phyloP scores from a whole-genome alignment of 2,888 invertebrate species.

The Pelosia muscerda region DNA sequence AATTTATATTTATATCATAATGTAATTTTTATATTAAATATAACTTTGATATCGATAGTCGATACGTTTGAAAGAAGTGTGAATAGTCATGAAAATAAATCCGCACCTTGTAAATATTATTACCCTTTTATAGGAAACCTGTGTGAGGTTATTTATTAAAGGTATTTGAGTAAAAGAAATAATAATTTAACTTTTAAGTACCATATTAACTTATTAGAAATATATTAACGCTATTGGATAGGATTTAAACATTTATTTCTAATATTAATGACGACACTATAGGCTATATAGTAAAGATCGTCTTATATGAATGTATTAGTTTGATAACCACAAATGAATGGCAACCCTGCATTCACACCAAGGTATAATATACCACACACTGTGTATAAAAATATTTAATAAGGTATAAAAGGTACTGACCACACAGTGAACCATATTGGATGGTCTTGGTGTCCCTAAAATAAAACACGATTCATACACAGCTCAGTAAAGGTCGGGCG shows the following conservation, averaged over 20 bases:
- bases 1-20: not conserved
- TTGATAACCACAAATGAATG: too few relatives aligned
- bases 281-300: not conserved
- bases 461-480: too few relatives aligned
- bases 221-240: conserved; percentile 30
- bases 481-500: too few relatives aligned
- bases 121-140: not conserved
- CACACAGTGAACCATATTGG: too few relatives aligned
- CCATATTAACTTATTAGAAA: conserved; percentile 50
- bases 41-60: not conserved
- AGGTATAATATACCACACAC: not conserved
- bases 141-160: not conserved
- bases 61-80: not conserved
- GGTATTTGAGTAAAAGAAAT: conserved; percentile 33
- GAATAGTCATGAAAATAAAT: not conserved
- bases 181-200: conserved; percentile 41
- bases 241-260: conserved; percentile 1
- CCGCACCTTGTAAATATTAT: conserved; percentile 21
- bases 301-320: not conserved
- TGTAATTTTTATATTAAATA: conserved; percentile 3
- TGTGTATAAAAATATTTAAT: too few relatives aligned
- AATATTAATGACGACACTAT: not conserved
- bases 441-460: too few relatives aligned
- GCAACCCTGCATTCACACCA: not conserved
- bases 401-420: too few relatives aligned